These are phyloP conservation scores for Ophion costatus DNA, from an alignment of 2,888 invertebrate species.

Conservation along the genomic window DNA sequence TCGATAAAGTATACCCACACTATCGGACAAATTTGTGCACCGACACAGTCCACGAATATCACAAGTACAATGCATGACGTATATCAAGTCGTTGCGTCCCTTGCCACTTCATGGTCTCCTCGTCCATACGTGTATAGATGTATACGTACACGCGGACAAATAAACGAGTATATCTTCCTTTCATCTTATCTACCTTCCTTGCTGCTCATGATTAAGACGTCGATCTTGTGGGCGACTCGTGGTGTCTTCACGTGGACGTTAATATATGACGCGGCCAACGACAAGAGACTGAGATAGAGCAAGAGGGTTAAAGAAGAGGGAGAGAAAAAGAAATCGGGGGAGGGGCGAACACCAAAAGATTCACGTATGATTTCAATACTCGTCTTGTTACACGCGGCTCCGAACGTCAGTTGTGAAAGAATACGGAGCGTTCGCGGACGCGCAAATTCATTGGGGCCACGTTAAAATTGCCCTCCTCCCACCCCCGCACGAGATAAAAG, in stretches of 20 bases:
- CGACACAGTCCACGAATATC: conserved; percentile 9
- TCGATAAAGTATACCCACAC: conserved; percentile 32
- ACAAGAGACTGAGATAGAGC: conserved; percentile 1
- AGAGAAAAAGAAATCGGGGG: not conserved
- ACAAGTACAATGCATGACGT: conserved; percentile 14
- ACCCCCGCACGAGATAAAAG: conserved; percentile 27
- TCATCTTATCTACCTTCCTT: conserved; percentile 51
- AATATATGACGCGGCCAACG: not conserved
- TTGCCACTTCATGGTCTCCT: conserved; percentile 44
- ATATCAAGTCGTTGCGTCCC: conserved; percentile 48
- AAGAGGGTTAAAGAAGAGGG: not conserved
- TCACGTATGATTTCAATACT: conserved; percentile 69
- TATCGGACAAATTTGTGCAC: conserved; percentile 41
- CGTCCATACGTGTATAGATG: conserved; percentile 13
- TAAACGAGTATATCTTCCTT: conserved; percentile 38
- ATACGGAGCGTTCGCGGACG: conserved; percentile 78
- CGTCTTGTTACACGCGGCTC: conserved; percentile 70
- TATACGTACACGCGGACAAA: conserved; percentile 7
- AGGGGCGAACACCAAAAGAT: conserved; percentile 58
- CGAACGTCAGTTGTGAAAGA: conserved; percentile 76
- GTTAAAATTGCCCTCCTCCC: conserved; percentile 37
- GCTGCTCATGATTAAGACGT: conserved; percentile 47
- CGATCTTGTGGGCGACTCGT: conserved; percentile 41
- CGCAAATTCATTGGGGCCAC: conserved; percentile 65
- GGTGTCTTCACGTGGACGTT: conserved; percentile 50